Evolutionary conservation across 2,797 vertebrate genomes (phyloP).

Genomic region (Sternarchorhynchus goeldii): DNA sequence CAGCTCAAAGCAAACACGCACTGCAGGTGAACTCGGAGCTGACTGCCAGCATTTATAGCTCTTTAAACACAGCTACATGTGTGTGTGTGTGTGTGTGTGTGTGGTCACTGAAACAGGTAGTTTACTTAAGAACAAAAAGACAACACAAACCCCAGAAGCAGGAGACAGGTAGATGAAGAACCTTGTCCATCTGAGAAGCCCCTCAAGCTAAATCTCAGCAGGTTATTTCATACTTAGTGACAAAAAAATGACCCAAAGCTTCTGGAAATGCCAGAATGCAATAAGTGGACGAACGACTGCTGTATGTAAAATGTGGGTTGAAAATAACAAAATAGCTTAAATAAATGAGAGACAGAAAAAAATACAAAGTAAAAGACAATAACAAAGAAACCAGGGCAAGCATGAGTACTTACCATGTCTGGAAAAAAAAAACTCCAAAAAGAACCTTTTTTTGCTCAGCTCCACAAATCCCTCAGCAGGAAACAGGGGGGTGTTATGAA

Average conservation of each 20-base stretch:
- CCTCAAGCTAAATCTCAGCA: neutral
- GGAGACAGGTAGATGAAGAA: neutral
- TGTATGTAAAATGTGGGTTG: neutral
- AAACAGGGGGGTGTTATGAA: constrained; percentile 8
- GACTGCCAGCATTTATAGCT: neutral
- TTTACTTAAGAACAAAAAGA: constrained; percentile 20
- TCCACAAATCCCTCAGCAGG: constrained; percentile 22
- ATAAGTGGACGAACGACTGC: neutral
- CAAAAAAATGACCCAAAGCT: constrained; percentile 3
- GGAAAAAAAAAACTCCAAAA: constrained; percentile 42
- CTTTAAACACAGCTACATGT: neutral
- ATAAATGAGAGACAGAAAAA: neutral
- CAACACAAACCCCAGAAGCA: neutral
- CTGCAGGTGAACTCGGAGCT: neutral
- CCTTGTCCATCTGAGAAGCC: too few relatives aligned
- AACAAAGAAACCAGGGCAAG: constrained; percentile 11
- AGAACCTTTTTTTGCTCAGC: constrained; percentile 15
- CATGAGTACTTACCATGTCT: constrained; percentile 63
- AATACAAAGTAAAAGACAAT: neutral
- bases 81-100: constrained; percentile 15
- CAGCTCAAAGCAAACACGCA: neutral
- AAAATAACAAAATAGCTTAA: constrained; percentile 12
- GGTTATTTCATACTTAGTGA: neutral
- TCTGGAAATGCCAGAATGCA: constrained; percentile 3
- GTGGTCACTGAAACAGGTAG: neutral